Percentiles rank a stretch among this genome's conserved stretches.
Conservation (phyloP, 2,888 invertebrate species). For the Lasioglossum malachurum region DNA sequence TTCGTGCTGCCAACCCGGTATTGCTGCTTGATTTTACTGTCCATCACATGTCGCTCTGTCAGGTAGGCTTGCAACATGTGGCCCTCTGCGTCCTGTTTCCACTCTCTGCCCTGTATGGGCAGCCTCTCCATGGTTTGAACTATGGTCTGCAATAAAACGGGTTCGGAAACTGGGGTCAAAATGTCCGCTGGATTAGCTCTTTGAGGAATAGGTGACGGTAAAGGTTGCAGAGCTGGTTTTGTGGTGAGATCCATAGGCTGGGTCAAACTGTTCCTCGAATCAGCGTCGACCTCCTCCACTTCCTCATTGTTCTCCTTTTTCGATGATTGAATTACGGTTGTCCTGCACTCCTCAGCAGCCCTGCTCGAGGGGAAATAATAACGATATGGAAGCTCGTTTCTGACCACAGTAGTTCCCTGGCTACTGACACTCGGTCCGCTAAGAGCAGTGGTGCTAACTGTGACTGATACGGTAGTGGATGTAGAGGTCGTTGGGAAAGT, state of each 20-base stretch:
- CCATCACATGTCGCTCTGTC: conserved; percentile 90
- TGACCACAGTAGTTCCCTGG: conserved; percentile 74
- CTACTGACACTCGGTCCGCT: conserved; percentile 67
- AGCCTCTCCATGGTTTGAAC: conserved; percentile 88
- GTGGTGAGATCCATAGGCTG: conserved; percentile 85
- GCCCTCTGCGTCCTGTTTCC: conserved; percentile 86
- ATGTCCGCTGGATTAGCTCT: conserved; percentile 85
- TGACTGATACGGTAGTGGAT: conserved; percentile 49
- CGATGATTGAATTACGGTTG: conserved; percentile 74
- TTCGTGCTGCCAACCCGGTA: conserved; percentile 78
- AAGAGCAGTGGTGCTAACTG: conserved; percentile 61
- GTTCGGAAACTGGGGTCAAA: conserved; percentile 87
- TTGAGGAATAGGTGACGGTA: conserved; percentile 66
- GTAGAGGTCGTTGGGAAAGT: conserved; percentile 69
- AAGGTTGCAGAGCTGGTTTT: conserved; percentile 68
- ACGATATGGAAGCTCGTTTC: conserved; percentile 79
- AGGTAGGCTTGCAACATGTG: conserved; percentile 90
- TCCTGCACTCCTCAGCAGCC: conserved; percentile 69
- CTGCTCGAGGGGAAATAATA: conserved; percentile 84
- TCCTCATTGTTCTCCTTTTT: conserved; percentile 75
- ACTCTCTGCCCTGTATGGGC: conserved; percentile 87
- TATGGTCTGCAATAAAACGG: conserved; percentile 87
- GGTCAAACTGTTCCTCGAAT: conserved; percentile 65
- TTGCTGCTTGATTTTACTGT: conserved; percentile 89
- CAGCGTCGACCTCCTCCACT: conserved; percentile 64